Evolutionary conservation across 2,888 invertebrate genomes (phyloP).

Genomic region (Acleris literana): DNA sequence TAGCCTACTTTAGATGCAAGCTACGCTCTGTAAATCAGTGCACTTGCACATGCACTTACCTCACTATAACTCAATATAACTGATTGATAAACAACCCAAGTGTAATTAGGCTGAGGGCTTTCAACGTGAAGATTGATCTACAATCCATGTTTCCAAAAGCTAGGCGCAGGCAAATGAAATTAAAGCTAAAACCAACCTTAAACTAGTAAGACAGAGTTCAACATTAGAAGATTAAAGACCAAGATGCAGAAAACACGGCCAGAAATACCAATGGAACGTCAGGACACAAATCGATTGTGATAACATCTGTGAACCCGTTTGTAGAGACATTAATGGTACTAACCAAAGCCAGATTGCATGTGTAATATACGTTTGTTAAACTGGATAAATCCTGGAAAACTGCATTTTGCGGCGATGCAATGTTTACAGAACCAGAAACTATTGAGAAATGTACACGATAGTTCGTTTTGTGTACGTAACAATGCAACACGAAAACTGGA

Average conservation of each 20-base stretch:
- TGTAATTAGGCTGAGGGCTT: slow-evolving; percentile 21
- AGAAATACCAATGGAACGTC: slow-evolving; percentile 38
- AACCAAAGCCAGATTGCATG: slow-evolving; percentile 38
- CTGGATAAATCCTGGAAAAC: slow-evolving; percentile 7
- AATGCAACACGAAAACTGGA: too few species aligned
- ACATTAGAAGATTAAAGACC: background rate
- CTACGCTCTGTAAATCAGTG: slow-evolving; percentile 1
- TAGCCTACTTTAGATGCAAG: background rate
- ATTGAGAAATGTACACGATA: too few species aligned
- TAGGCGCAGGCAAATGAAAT: slow-evolving; percentile 2
- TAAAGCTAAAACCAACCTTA: slow-evolving; percentile 1
- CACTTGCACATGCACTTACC: background rate
- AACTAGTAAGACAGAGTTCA: background rate
- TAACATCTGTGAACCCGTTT: slow-evolving; percentile 44
- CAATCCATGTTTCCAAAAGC: slow-evolving; percentile 12
- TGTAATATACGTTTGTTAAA: slow-evolving; percentile 37
- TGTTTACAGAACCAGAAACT: too few species aligned
- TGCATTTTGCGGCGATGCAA: background rate
- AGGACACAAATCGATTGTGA: slow-evolving; percentile 41
- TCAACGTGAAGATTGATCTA: slow-evolving; percentile 17
- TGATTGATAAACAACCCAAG: slow-evolving; percentile 13
- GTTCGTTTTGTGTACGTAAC: too few species aligned
- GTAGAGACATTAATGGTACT: slow-evolving; percentile 41
- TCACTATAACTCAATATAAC: background rate
- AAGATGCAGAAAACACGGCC: slow-evolving; percentile 14